These are phyloP conservation scores for Nestor notabilis DNA, from an alignment of 2,113 vertebrate genomes.

Conservation along the genomic window DNA sequence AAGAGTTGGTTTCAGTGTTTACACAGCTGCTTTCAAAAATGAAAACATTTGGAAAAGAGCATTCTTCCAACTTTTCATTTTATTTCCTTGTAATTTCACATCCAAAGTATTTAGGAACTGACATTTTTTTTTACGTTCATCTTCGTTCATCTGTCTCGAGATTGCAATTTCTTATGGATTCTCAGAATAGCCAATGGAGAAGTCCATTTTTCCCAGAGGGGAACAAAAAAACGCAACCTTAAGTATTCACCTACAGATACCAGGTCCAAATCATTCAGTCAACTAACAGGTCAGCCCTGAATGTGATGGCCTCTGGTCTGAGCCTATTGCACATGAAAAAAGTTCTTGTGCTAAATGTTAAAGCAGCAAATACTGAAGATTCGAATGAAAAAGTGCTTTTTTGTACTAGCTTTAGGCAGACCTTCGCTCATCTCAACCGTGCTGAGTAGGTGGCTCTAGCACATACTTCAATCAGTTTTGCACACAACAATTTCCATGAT, in stretches of 20 bases:
- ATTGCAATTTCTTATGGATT: neutral
- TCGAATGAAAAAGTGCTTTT: neutral
- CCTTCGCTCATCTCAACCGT: neutral
- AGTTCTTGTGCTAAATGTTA: neutral
- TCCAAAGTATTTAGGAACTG: neutral
- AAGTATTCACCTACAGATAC: neutral
- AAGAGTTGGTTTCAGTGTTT: neutral
- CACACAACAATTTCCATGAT: neutral
- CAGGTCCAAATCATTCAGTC: neutral
- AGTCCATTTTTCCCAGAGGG: neutral
- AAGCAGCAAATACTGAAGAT: neutral
- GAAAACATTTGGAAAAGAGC: neutral
- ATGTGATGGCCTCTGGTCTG: neutral
- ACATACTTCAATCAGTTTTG: neutral
- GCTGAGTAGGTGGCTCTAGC: neutral
- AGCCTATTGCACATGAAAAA: neutral
- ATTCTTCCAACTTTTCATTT: neutral
- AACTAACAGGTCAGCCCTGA: neutral
- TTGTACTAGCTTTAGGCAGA: neutral
- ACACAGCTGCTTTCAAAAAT: neutral
- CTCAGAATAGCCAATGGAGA: neutral
- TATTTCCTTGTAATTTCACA: neutral
- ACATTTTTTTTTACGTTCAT: neutral
- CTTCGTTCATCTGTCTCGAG: neutral
- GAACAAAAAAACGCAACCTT: neutral